Conservation (phyloP, 1,140 invertebrate genomes). For the Drosophila micromelanica region DNA sequence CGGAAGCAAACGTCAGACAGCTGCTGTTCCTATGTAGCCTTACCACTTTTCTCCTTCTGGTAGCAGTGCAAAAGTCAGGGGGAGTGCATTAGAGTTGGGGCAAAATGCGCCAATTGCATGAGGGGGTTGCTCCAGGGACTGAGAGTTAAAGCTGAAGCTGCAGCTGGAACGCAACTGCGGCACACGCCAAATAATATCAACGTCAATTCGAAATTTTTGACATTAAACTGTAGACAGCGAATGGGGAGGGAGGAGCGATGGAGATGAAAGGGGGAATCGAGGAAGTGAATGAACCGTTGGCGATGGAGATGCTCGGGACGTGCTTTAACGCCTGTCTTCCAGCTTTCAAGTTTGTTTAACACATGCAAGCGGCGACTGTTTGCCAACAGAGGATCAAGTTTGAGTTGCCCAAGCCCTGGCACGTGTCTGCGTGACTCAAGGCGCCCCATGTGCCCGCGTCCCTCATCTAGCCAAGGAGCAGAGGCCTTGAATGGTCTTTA, state of each 20-base stretch:
- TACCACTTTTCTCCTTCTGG: background rate
- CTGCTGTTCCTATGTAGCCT: conserved; percentile 3
- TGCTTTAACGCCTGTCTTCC: conserved; percentile 64
- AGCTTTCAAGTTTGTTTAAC: conserved; percentile 67
- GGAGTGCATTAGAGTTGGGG: conserved; percentile 31
- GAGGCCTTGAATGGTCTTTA: conserved; percentile 22
- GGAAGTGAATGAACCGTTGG: conserved; percentile 51
- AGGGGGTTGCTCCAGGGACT: conserved; percentile 1
- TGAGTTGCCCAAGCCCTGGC: conserved; percentile 49
- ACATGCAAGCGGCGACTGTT: conserved; percentile 53
- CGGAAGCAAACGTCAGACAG: conserved; percentile 32
- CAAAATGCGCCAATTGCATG: conserved; percentile 4
- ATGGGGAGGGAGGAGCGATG: background rate
- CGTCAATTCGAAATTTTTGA: conserved; percentile 64
- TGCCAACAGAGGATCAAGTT: conserved; percentile 54
- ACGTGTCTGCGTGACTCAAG: conserved; percentile 39
- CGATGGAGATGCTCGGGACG: conserved; percentile 43
- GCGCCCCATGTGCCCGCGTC: background rate
- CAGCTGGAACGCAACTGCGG: conserved; percentile 39
- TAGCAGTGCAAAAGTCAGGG: conserved; percentile 37
- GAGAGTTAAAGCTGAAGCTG: conserved; percentile 21
- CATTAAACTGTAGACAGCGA: conserved; percentile 44
- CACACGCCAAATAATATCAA: conserved; percentile 66
- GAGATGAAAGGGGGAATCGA: background rate
- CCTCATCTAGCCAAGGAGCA: background rate